Evolutionary conservation across 1,140 invertebrate species (phyloP).

Genomic region (Orius laevigatus): DNA sequence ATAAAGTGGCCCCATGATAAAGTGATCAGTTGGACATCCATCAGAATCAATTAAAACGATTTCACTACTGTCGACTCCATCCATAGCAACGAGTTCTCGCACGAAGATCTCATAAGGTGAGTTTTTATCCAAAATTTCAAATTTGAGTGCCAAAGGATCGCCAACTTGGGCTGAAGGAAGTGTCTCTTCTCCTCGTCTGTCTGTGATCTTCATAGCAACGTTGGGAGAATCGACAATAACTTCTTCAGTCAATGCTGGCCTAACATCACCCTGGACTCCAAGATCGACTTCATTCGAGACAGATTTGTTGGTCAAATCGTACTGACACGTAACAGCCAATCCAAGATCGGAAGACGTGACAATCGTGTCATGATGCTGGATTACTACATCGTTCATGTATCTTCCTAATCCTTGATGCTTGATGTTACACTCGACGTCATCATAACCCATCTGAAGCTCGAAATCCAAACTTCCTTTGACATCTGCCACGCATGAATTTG

Average conservation of each 20-base stretch:
- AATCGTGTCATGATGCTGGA: constrained; percentile 88
- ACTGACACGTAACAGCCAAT: constrained; percentile 80
- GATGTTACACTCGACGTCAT: constrained; percentile 78
- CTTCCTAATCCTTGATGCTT: constrained; percentile 40
- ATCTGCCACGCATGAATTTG: constrained; percentile 79
- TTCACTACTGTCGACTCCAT: constrained; percentile 79
- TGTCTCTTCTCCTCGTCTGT: constrained; percentile 58
- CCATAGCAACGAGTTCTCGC: constrained; percentile 82
- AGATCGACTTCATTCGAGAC: constrained; percentile 82
- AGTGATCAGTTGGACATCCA: constrained; percentile 81
- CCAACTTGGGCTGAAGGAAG: constrained; percentile 73
- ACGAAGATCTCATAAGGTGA: constrained; percentile 92
- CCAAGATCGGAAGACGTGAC: constrained; percentile 87
- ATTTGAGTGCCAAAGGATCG: constrained; percentile 74
- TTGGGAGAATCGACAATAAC: constrained; percentile 79
- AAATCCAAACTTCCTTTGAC: constrained; percentile 70
- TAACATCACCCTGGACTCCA: constrained; percentile 70
- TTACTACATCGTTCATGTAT: constrained; percentile 77
- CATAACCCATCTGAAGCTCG: constrained; percentile 76
- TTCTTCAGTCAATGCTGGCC: constrained; percentile 57
- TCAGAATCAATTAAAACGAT: constrained; percentile 81
- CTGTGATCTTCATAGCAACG: constrained; percentile 87
- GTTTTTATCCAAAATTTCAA: constrained; percentile 79
- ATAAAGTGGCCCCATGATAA: constrained; percentile 81
- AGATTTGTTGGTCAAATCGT: constrained; percentile 83